Evolutionary conservation across 2,888 invertebrate species (phyloP), one percentile per base, ranked within the genome.

Genomic region (Corbicula japonica): DNA sequence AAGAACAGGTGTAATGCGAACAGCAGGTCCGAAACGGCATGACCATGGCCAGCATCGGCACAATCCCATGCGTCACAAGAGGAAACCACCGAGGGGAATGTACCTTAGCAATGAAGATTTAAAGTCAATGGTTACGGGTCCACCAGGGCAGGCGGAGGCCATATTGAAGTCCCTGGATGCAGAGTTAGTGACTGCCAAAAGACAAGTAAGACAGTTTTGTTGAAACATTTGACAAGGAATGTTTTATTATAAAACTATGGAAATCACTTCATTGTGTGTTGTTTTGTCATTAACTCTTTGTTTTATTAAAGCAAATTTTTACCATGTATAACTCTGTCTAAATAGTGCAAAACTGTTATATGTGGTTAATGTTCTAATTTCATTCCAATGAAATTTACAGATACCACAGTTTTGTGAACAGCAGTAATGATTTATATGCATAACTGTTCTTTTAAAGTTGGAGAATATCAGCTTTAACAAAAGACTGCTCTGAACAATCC

Each of bases 71-170:
- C 89, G 89, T 83, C 89, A 91, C 84, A 92, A 95, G 91, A 96
- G 98, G 93, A 97, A 97, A 94, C 97, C 98, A 91, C 98, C 98
- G 81, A 96, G 97, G 91, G 98, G 98, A 94, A 98, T 99, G 96
- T 97, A 97, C 95, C 97, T 99, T 95, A 98, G 98, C 95, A 97
- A 98, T 94, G 98, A 98, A 94, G 98, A 98, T 95, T 95, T 99
- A 94, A 96, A 97, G 88, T 96, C 97, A 89, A 96, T 99, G 95
- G 98, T 98, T 80, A 96, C 96, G 84, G 96, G 96, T 89, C 96
- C 96, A 76, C 94, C 92, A 87, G 95, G 95, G 92, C 96, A 96
- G 93, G 96, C 96, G 89, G 97, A 97, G 89, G 96, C 96, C 92
- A 96, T 98, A 94, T 96, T 99, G 92, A 96, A 96, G 94, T 96